Evolutionary conservation across 2,113 vertebrate species (phyloP), one percentile per base, ranked within the genome.

Genomic region (Calidris pygmaea): DNA sequence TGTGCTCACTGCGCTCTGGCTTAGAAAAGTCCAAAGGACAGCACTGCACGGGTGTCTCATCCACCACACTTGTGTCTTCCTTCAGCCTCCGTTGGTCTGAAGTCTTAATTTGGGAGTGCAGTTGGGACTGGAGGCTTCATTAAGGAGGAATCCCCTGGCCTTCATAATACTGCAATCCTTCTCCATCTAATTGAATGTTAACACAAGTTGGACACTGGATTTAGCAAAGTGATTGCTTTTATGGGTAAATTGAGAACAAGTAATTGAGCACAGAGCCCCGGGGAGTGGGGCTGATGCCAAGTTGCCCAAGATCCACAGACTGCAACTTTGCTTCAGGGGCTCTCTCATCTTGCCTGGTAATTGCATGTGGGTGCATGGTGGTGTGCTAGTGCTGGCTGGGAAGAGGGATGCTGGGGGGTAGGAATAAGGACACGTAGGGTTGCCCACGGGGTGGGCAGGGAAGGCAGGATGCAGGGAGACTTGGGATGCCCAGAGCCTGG

Each of bases 171-270:
- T 93, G 81, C 85, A 65, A 34, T 96, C 84, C 56, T 92, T 90
- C 84, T 94, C 39, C 48, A 23, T 79, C 81, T 93, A 91, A 82
- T 65, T 85, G 77, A 86, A 82, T 60, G 70, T 65, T 92, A 94
- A 60, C 81, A 76, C 70, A 73, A 45, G 58, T 65, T 45, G 81
- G 87, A 81, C 48, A 41, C 39, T 78, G 89, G 84, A 30, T 84
- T 93, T 79, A 83, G 82, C 35, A 66, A 93, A 92, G 43, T 3
- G 24, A 66, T 91, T 83, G 37, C 88, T 85, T 74, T 83, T 83
- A 70, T 70, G 0, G 0, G 77, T 89, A 72, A 92, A 91, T 75
- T 60, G 60, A 72, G 84, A 94, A 27, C 1, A 6, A 87, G 89
- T 78, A 81, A 92, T 75, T 91, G 95, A 94, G 85, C 70, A 48